phyloP scores from a whole-genome alignment of 2,797 vertebrate genomes.

The Todus mexicanus region DNA sequence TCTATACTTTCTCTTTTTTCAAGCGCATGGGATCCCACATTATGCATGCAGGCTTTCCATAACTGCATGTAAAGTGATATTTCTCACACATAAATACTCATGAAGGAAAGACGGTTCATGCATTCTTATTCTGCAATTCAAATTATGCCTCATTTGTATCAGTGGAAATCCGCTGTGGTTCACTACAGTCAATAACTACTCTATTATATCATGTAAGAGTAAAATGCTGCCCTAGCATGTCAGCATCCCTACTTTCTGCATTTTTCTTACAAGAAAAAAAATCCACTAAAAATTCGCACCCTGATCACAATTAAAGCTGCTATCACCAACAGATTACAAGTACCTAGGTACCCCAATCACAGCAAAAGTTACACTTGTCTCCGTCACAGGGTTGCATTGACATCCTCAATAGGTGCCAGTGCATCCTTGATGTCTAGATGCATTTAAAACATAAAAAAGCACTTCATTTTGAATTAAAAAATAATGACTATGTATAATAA shows the following conservation, averaged over 20 bases:
- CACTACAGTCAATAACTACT: neutral
- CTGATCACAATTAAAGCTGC: neutral
- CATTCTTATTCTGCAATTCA: conserved; percentile 17
- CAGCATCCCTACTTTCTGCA: neutral
- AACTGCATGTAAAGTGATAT: neutral
- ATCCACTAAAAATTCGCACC: neutral
- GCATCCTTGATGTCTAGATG: neutral
- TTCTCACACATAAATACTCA: conserved; percentile 28
- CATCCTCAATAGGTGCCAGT: neutral
- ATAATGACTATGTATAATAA: neutral
- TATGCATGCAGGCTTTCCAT: neutral
- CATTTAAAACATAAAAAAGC: neutral
- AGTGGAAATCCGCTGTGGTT: neutral
- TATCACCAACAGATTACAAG: neutral
- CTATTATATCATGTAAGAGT: neutral
- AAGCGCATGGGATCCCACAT: conserved; percentile 34
- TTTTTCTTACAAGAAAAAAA: neutral
- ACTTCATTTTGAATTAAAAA: neutral
- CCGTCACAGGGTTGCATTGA: neutral
- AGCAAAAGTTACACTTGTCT: neutral
- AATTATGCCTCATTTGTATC: neutral
- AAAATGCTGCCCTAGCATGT: neutral
- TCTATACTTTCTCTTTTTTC: neutral
- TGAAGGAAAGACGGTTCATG: neutral
- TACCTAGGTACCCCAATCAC: neutral